Percentiles rank a stretch among this genome's conserved stretches.
Conservation (phyloP, 2,888 invertebrate genomes). For the Cantharis rustica region DNA sequence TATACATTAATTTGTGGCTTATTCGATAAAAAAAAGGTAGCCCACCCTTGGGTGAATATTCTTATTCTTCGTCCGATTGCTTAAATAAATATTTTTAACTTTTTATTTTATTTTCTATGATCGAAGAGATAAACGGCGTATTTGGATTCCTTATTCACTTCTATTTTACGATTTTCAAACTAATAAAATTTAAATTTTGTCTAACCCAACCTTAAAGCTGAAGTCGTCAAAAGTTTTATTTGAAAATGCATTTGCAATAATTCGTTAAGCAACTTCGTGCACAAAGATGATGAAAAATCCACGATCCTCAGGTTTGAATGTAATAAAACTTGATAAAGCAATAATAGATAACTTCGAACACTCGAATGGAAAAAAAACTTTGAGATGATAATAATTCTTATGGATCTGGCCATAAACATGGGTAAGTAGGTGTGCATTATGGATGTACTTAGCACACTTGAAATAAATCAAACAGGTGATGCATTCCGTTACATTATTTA, state of each 20-base stretch:
- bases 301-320: neutral
- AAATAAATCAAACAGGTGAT: conserved; percentile 6
- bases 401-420: neutral
- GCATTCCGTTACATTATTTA: neutral
- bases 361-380: neutral
- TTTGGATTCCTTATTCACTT: too few species aligned
- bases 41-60: too few species aligned
- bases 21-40: too few species aligned
- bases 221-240: neutral
- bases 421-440: conserved; percentile 12
- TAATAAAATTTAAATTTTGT: too few species aligned
- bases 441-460: conserved; percentile 7
- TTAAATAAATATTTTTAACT: too few species aligned
- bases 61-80: too few species aligned
- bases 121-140: neutral
- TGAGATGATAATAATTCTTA: neutral
- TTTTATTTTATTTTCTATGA: neutral
- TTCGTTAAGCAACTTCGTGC: neutral
- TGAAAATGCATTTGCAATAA: neutral
- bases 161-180: too few species aligned
- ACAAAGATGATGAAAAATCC: neutral
- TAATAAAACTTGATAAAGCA: neutral
- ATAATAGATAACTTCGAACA: neutral
- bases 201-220: neutral
- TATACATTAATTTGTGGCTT: too few species aligned